Percentiles rank a stretch among this genome's conserved stretches.
Conservation (phyloP, 1,140 invertebrate genomes). For the Drosophila sproati region DNA sequence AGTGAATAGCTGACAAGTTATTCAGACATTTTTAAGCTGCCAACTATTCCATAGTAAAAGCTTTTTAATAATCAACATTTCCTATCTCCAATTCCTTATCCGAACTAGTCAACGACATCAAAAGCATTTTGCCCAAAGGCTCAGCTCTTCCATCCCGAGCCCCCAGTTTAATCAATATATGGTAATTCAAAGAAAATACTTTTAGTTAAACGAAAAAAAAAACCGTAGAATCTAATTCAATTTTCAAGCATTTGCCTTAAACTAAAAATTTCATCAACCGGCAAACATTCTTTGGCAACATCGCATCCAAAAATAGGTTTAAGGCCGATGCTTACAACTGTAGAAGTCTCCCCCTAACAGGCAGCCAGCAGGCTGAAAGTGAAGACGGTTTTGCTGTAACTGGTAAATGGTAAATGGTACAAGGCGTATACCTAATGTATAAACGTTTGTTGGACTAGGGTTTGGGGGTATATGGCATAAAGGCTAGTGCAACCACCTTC, state of each 20-base stretch:
- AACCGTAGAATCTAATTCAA: neutral
- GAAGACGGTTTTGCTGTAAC: constrained; percentile 22
- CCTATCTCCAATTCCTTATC: too few relatives aligned
- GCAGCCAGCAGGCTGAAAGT: constrained; percentile 22
- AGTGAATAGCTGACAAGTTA: too few relatives aligned
- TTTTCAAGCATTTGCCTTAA: neutral
- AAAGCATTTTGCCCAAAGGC: constrained; percentile 14
- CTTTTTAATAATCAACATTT: too few relatives aligned
- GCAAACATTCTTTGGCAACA: neutral
- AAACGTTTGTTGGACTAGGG: neutral
- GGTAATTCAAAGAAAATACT: constrained; percentile 20
- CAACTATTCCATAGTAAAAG: too few relatives aligned
- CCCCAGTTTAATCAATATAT: constrained; percentile 10
- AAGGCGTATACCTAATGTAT: neutral
- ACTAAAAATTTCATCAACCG: constrained; percentile 5
- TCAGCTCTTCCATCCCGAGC: neutral
- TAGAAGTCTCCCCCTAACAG: neutral
- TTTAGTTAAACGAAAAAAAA: neutral
- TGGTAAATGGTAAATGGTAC: neutral
- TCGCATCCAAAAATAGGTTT: constrained; percentile 1
- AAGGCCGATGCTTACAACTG: neutral
- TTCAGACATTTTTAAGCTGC: too few relatives aligned
- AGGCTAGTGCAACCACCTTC: constrained; percentile 18
- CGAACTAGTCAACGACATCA: neutral
- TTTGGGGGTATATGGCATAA: too few relatives aligned